Base-by-base conservation (phyloP, 2,113 vertebrate genomes). In the Boleophthalmus pectinirostris region DNA sequence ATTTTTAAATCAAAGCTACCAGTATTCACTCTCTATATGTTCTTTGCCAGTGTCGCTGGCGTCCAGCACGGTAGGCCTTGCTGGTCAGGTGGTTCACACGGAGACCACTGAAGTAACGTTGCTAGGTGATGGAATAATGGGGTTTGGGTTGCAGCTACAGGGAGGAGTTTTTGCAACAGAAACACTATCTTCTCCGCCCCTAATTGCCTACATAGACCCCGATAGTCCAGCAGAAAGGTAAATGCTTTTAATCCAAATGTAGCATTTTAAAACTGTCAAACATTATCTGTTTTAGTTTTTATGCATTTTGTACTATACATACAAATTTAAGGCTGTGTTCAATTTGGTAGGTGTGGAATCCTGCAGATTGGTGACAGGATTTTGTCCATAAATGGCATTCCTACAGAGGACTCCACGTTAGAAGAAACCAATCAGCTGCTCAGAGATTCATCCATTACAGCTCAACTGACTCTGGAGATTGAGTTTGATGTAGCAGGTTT, bases 401-500 rank as follows among this genome's bases (percentile, higher is more conserved):
- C 95, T 0, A 99, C 96, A 0, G 98, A 99, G 90, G 98, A 98
- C 87, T 98, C 97, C 85, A 97, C 97, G 0, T 95, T 99, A 67
- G 97, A 99, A 81, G 98, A 99, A 89, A 96, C 97, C 91, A 98
- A 96, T 91, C 98, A 99, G 88, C 95, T 99, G 81, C 95, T 99
- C 73, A 91, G 97, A 92, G 96, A 98, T 88, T 97, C 96, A 72
- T 96, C 95, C 77, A 95, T 98, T 88, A 96, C 94, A 0, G 96
- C 93, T 90, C 97, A 97, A 89, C 97, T 98, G 90, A 97, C 96
- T 1, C 92, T 99, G 92, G 98, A 99, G 93, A 96, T 99, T n/a
- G 97, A 99, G 91, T 99, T 99, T 71, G 97, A 99, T 77, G 98
- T 99, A 68, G 98, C 97, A 93, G 98, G 98, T 99, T 93, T 25